A percentile compares a stretch with the other conserved stretches of the same genome.
phyloP scores from a whole-genome alignment of 2,113 vertebrate genomes.

The Oryzias melastigma region DNA sequence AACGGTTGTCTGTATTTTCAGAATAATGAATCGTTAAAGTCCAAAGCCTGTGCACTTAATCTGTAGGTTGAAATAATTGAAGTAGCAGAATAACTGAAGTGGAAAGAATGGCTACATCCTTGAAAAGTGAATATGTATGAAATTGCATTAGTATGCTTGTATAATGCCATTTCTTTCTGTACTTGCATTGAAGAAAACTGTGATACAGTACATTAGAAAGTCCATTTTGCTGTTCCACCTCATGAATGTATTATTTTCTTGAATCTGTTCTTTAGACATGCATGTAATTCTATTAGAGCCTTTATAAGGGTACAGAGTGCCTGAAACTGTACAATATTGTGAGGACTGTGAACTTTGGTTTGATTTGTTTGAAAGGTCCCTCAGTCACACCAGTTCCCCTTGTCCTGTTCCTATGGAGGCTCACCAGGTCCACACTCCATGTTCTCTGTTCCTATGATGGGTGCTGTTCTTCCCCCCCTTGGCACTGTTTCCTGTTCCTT shows the following conservation, averaged over 20 bases:
- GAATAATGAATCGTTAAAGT: slow-evolving; percentile 19
- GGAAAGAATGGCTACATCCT: slow-evolving; percentile 4
- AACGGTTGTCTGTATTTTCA: slow-evolving; percentile 9
- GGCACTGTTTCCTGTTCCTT: no score
- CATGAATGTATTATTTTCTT: background rate
- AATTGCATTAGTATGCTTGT: slow-evolving; percentile 1
- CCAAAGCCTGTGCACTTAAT: slow-evolving; percentile 8
- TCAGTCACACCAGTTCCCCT: no score
- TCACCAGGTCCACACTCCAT: no score
- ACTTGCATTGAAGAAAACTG: background rate
- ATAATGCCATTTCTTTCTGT: no score
- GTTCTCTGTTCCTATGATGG: no score
- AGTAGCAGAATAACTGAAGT: background rate
- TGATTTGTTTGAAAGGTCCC: no score
- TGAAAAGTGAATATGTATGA: background rate
- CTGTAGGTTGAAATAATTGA: slow-evolving; percentile 27
- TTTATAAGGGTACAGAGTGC: background rate
- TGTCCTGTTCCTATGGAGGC: no score
- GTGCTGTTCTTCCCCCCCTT: no score
- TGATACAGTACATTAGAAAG: background rate
- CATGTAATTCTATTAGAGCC: background rate
- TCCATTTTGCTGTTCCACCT: background rate
- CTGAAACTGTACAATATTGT: background rate
- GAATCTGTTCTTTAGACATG: background rate
- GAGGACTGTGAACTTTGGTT: no score